These are phyloP conservation scores for Hydrochoerus hydrochaeris DNA, from an alignment of 2,113 vertebrate species.

Conservation along the genomic window DNA sequence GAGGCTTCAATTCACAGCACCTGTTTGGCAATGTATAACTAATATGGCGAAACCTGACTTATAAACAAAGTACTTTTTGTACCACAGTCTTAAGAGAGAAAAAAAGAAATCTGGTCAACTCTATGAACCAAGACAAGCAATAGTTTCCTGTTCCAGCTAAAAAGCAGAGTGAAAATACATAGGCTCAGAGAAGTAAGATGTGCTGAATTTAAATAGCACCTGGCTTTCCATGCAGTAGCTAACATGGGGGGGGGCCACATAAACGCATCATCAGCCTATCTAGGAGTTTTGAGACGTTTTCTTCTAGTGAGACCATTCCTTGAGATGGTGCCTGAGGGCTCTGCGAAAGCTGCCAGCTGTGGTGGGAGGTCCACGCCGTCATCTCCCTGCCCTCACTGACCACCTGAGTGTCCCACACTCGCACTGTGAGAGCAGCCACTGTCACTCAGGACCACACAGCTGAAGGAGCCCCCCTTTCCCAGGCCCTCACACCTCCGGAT, in stretches of 20 bases:
- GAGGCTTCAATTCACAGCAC: slow-evolving; percentile 1
- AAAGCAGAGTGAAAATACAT: slow-evolving; percentile 19
- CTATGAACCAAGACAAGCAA: neutral
- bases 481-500: neutral
- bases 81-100: neutral
- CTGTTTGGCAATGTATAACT: neutral
- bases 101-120: neutral
- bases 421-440: neutral
- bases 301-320: neutral
- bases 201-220: slow-evolving; percentile 65
- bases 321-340: neutral
- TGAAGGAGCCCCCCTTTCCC: neutral
- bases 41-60: neutral
- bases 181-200: slow-evolving; percentile 51
- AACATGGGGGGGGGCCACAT: slow-evolving; percentile 73
- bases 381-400: neutral
- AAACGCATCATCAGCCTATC: slow-evolving; percentile 10
- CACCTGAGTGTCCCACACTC: neutral
- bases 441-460: neutral
- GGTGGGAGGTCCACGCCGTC: neutral
- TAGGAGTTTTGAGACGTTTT: neutral
- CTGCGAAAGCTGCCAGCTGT: neutral
- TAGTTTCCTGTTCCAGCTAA: neutral
- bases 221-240: slow-evolving; percentile 77
- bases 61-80: neutral